A percentile compares a stretch with the other conserved stretches of the same genome.
Evolutionary conservation across 64 coral and sea anemone species (phyloP).

Genomic region (Anthopleura sola): DNA sequence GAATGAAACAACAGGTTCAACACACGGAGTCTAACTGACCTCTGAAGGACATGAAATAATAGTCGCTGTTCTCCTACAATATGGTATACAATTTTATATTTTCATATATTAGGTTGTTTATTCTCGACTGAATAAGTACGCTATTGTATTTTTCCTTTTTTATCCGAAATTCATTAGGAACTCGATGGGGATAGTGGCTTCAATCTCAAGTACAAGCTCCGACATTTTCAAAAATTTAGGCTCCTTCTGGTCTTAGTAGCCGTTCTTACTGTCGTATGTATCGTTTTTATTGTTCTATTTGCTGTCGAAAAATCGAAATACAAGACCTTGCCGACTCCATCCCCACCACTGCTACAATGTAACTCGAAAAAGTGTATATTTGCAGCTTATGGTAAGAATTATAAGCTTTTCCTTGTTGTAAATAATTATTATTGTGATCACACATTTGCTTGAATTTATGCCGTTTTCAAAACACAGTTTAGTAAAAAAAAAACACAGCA

Average conservation of each 20-base stretch:
- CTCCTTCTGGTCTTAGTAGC: conserved; percentile 3
- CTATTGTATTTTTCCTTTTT: background rate
- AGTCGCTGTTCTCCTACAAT: background rate
- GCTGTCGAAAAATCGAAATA: conserved; percentile 20
- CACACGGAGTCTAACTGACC: background rate
- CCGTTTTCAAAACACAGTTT: too few species aligned
- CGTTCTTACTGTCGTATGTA: conserved; percentile 18
- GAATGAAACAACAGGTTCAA: background rate
- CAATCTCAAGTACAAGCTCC: conserved; percentile 40
- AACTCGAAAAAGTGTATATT: background rate
- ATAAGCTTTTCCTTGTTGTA: background rate
- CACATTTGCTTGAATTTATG: background rate
- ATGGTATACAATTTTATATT: background rate
- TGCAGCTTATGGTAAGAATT: background rate
- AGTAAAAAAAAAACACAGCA: too few species aligned
- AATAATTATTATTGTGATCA: background rate
- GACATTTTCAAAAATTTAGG: conserved; percentile 34
- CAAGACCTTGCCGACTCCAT: background rate
- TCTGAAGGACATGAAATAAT: background rate
- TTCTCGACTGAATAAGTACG: background rate
- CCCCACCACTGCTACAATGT: background rate
- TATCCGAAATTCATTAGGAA: background rate
- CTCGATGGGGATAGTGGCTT: background rate
- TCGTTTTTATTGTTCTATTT: conserved; percentile 35
- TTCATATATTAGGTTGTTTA: background rate